These are phyloP conservation scores for Drosophila biarmipes DNA, from an alignment of 1,140 invertebrate genomes.

Conservation along the genomic window DNA sequence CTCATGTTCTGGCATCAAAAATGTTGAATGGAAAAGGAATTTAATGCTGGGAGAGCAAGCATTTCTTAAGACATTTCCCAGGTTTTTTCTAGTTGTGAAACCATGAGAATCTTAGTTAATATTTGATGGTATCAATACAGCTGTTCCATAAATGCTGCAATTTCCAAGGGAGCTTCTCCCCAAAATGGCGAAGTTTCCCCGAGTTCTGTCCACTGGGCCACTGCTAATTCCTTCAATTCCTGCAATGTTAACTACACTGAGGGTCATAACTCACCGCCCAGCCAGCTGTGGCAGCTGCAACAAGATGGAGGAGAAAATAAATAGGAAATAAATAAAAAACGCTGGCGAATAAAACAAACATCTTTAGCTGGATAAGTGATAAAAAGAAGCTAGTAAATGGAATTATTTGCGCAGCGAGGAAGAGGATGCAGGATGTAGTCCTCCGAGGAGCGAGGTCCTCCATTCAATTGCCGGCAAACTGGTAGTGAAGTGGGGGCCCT, in stretches of 20 bases:
- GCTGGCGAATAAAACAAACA: constrained; percentile 61
- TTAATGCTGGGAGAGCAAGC: not conserved
- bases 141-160: not conserved
- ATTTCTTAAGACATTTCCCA: not conserved
- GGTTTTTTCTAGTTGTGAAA: no score
- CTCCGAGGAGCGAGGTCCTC: constrained; percentile 23
- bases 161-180: not conserved
- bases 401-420: constrained; percentile 48
- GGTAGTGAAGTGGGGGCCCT: not conserved
- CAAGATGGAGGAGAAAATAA: constrained; percentile 34
- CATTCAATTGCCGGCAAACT: constrained; percentile 20
- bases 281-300: constrained; percentile 31
- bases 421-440: not conserved
- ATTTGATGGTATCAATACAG: no score
- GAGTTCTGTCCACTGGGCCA: constrained; percentile 7
- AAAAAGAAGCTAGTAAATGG: constrained; percentile 70
- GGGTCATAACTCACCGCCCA: constrained; percentile 31
- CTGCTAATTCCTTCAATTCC: constrained; percentile 28
- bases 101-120: no score
- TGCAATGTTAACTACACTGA: constrained; percentile 24
- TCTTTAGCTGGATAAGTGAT: constrained; percentile 68
- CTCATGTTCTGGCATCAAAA: not conserved
- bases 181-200: constrained; percentile 15
- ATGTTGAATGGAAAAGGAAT: not conserved
- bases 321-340: constrained; percentile 46